Base-by-base conservation (phyloP, 2,797 vertebrate species). In the Cynodonichthys magdalenae region DNA sequence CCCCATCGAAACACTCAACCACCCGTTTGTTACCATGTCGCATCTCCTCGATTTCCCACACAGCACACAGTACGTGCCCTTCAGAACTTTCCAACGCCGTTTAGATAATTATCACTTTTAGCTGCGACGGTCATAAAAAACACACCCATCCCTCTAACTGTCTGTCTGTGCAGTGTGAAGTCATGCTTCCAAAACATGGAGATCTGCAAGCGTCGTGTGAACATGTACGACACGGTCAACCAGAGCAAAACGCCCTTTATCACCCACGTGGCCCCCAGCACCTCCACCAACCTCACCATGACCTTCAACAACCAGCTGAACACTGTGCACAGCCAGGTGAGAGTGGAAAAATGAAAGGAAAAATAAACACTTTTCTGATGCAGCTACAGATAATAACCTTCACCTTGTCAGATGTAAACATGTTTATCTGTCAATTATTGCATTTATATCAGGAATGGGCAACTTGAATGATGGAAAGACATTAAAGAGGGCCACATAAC, bases 121-220 rank as follows among this genome's bases (percentile, higher is more conserved):
- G 45, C 60, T 66, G 53, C 36, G 4, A 0, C 61, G 36, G 48
- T 53, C 59, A 8, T 9, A 19, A 49, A 2, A 24, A 18, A 45
- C 59, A 11, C 47, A 0, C n/a, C 0, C 0, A 14, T 59, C 24
- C 34, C 48, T 49, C 31, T 61, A 15, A 0, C 34, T 42, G 15
- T 58, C 34, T 42, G 15, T 58, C 44, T 4, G 1, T 29, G 31
- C 91, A 99, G 98, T 5, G 98, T 99, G 75, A 99, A 99, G 90
- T 98, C 98, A 20, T 99, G 97, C 92, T 99, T 99, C 94, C 98
- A 99, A 91, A 99, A 99, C 92, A 99, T 99, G 97, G 98, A 99
- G 92, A 98, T 97, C 78, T 99, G 98, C 77, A 99, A 99, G 90
- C 94, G 96, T 0, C 95, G 98, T 48, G 94, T 98, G 84, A 98